Percentiles rank a stretch among this genome's conserved stretches.
Evolutionary conservation across 2,888 invertebrate genomes (phyloP).

Genomic region (Acanthacorydalis orientalis): DNA sequence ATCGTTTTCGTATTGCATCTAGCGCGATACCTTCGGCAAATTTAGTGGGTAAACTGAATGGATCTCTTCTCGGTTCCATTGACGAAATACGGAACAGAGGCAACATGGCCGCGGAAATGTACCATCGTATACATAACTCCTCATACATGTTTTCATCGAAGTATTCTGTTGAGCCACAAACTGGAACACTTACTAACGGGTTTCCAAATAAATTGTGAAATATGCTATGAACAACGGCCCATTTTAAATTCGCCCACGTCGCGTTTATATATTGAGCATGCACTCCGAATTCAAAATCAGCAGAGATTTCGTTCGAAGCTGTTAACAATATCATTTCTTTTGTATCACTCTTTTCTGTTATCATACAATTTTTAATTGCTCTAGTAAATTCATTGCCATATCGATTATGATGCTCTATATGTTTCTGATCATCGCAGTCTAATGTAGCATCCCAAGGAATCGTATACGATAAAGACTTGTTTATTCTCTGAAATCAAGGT

Average conservation of each 20-base stretch:
- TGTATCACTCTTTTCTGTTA: slow-evolving; percentile 9
- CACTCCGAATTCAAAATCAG: slow-evolving; percentile 21
- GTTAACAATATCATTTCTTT: slow-evolving; percentile 14
- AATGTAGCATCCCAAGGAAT: slow-evolving; percentile 31
- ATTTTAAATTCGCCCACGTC: slow-evolving; percentile 39
- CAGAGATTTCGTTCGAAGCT: slow-evolving; percentile 23
- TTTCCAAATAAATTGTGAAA: slow-evolving; percentile 32
- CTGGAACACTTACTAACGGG: slow-evolving; percentile 31
- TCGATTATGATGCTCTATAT: slow-evolving; percentile 33
- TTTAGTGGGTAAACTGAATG: slow-evolving; percentile 26
- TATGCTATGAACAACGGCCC: slow-evolving; percentile 31
- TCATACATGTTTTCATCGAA: slow-evolving; percentile 26
- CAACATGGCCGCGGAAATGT: slow-evolving; percentile 43
- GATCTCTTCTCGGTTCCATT: slow-evolving; percentile 25
- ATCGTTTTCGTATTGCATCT: slow-evolving; percentile 28
- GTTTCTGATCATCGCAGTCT: slow-evolving; percentile 10
- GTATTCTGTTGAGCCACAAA: slow-evolving; percentile 34
- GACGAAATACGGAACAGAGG: slow-evolving; percentile 39
- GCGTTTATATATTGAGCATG: slow-evolving; percentile 34
- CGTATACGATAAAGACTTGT: slow-evolving; percentile 28
- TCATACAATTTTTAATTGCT: slow-evolving; percentile 7
- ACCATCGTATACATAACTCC: slow-evolving; percentile 32
- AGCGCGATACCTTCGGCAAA: slow-evolving; percentile 27
- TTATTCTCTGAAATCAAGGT: slow-evolving; percentile 18
- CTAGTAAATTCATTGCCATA: slow-evolving; percentile 35